Conservation (phyloP, 2,113 vertebrate species). For the Ginglymostoma cirratum region DNA sequence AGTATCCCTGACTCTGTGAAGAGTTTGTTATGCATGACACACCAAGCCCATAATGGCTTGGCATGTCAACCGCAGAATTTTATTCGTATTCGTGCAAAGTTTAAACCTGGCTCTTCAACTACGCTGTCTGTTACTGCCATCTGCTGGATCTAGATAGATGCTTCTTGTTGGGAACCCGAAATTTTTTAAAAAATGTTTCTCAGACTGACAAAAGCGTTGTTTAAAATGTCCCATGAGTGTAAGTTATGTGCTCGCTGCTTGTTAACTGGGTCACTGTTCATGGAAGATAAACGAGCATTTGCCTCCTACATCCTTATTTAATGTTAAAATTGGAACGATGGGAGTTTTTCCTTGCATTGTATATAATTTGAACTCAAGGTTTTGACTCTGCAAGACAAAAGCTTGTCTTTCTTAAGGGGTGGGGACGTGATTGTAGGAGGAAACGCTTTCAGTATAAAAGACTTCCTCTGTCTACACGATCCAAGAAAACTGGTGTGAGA, state of each 20-base stretch:
- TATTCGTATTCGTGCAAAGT: not conserved
- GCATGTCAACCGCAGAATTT: not conserved
- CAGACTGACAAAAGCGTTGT: too few relatives aligned
- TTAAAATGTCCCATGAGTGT: not conserved
- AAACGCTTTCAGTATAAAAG: not conserved
- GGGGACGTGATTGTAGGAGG: not conserved
- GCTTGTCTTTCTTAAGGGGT: not conserved
- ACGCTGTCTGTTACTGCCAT: constrained; percentile 19
- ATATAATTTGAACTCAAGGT: constrained; percentile 14
- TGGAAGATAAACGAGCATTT: not conserved
- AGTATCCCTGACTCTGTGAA: not conserved
- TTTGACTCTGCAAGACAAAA: not conserved
- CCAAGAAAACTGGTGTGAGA: too few relatives aligned
- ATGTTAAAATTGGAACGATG: not conserved
- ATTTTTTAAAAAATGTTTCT: not conserved
- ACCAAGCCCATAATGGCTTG: not conserved
- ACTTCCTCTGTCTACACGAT: not conserved
- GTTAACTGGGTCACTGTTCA: not conserved
- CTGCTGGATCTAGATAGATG: not conserved
- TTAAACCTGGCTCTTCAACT: not conserved
- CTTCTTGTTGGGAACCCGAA: not conserved
- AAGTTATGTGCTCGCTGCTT: not conserved
- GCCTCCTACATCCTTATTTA: not conserved
- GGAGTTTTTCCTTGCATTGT: constrained; percentile 7
- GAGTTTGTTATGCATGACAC: not conserved